Evolutionary conservation across 1,140 invertebrate genomes (phyloP).

Genomic region (Marisa cornuarietis): DNA sequence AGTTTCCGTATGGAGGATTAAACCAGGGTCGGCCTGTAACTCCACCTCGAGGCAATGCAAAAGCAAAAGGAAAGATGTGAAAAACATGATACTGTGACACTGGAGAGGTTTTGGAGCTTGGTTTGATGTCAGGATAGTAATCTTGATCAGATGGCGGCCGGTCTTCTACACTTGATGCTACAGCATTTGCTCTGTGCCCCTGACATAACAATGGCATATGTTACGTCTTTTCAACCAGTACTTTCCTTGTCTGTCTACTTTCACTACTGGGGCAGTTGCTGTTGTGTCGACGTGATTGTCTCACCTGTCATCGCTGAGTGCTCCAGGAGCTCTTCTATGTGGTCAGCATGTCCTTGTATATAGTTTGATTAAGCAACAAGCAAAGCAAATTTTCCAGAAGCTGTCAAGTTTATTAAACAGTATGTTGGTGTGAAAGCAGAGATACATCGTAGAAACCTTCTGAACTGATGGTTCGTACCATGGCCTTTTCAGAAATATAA

Average conservation of each 20-base stretch:
- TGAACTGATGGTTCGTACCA: too few species aligned
- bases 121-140: background rate
- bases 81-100: background rate
- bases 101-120: background rate
- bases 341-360: background rate
- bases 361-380: too few species aligned
- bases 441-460: too few species aligned
- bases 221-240: background rate
- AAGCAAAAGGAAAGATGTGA: constrained; percentile 59
- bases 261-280: constrained; percentile 12
- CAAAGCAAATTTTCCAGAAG: too few species aligned
- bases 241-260: background rate
- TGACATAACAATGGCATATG: constrained; percentile 24
- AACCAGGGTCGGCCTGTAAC: constrained; percentile 72
- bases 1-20: constrained; percentile 90
- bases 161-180: constrained; percentile 7
- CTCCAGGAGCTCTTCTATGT: background rate
- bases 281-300: constrained; percentile 3
- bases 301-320: background rate
- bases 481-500: too few species aligned
- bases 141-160: constrained; percentile 18
- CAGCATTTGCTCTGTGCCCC: constrained; percentile 15
- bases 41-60: constrained; percentile 76
- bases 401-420: constrained; percentile 3
- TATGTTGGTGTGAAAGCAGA: background rate